A percentile compares a stretch with the other conserved stretches of the same genome.
Evolutionary conservation across 2,113 vertebrate species (phyloP).

Genomic region (Brachypteracias leptosomus): DNA sequence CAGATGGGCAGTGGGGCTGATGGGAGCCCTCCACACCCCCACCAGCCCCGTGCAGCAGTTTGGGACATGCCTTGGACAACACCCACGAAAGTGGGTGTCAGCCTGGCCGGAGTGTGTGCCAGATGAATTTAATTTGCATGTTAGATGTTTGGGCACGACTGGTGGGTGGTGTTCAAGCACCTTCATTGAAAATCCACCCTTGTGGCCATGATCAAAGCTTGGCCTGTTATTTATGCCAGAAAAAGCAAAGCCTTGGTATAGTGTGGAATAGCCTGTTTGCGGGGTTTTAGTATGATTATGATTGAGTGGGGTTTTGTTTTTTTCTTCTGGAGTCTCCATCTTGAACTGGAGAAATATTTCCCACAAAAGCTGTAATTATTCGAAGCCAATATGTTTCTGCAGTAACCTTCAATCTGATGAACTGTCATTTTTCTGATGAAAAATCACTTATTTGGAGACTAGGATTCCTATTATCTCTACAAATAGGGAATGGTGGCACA

Average conservation of each 20-base stretch:
- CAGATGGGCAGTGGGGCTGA: conserved; percentile 28
- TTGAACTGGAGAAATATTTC: neutral
- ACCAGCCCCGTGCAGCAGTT: conserved; percentile 2
- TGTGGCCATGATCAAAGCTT: neutral
- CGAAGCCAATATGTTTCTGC: neutral
- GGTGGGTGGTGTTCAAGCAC: neutral
- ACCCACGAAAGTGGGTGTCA: neutral
- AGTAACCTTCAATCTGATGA: neutral
- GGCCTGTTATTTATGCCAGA: neutral
- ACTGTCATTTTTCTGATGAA: neutral
- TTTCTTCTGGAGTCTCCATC: neutral
- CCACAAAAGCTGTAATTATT: conserved; percentile 20
- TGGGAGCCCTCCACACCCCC: neutral
- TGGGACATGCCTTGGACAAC: conserved; percentile 44
- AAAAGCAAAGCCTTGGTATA: neutral
- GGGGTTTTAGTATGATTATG: neutral
- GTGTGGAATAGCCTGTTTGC: neutral
- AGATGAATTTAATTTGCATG: neutral
- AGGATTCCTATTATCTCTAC: neutral
- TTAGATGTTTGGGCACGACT: neutral
- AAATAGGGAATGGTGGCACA: neutral
- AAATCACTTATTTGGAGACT: conserved; percentile 7
- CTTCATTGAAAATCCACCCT: neutral
- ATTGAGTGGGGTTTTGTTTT: neutral
- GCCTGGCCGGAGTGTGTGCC: neutral